Evolutionary conservation across 2,797 vertebrate genomes (phyloP), one percentile per base, ranked within the genome.

Genomic region (Hybognathus amarus): DNA sequence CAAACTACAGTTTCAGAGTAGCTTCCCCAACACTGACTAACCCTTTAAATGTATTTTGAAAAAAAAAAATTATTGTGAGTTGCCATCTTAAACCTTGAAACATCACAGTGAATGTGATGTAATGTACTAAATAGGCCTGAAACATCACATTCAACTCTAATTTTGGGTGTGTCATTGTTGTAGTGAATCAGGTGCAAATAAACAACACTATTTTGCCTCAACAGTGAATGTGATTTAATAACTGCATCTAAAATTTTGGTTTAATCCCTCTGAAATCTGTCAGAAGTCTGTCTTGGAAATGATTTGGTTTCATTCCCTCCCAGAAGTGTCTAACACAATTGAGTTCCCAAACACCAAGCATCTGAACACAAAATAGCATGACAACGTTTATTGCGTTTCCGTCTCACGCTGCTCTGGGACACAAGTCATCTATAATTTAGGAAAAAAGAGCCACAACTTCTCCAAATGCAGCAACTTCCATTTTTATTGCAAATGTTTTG

Each of bases 41-140:
- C 30, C 30, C 30, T 33, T 33, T 33, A 33, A 82, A 86, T 52
- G 0, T 20, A 20, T n/a, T n/a, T n/a, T n/a, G n/a, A n/a, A n/a
- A n/a, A n/a, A n/a, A n/a, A n/a, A n/a, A n/a, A n/a, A n/a, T n/a
- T 67, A 86, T 83, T 85, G 63, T 81, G 74, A 74, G 82, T 80
- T 73, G 18, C 50, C 38, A 33, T 77, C 54, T 77, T 63, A 40
- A 76, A 56, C 52, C 52, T 73, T 52, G 47, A 50, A 50, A 52
- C 6, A 10, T 52, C 40, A 70, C 40, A 27, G 68, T 70, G 24
- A 70, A 45, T 70, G 68, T 45, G 13, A 45, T 70, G n/a, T 13
- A 70, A 27, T 27, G 68, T 40, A 45, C n/a, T 69, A 69, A 15
- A 69, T 27, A n/a, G 12, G 67, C 12, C 38, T 69, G n/a, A 68